These are phyloP conservation scores for Corythornis vintsioides DNA, from an alignment of 2,113 vertebrate genomes.

Conservation along the genomic window DNA sequence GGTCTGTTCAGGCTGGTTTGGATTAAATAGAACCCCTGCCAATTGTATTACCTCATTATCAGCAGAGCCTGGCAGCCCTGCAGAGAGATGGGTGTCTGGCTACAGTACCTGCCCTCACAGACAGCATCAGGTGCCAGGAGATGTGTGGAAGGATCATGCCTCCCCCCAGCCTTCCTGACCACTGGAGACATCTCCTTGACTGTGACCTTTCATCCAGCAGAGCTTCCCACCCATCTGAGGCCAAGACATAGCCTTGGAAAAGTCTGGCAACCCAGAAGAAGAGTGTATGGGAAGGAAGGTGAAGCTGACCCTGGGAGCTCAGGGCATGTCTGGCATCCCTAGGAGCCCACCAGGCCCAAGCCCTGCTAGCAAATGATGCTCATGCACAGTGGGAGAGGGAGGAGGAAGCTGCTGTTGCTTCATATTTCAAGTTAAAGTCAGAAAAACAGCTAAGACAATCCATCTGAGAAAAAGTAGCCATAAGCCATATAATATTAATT, in stretches of 20 bases:
- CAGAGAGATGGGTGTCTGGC: constrained; percentile 17
- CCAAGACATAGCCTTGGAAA: not conserved
- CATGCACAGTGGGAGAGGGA: not conserved
- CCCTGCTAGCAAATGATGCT: not conserved
- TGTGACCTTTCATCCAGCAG: rapidly evolving
- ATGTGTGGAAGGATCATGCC: not conserved
- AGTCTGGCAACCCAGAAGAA: not conserved
- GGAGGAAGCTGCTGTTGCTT: not conserved
- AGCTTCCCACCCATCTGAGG: not conserved
- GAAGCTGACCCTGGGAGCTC: not conserved
- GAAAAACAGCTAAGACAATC: not conserved
- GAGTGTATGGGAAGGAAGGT: rapidly evolving
- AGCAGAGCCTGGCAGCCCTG: constrained; percentile 27
- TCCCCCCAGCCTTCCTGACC: not conserved
- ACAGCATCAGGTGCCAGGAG: not conserved
- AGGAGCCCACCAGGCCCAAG: not conserved
- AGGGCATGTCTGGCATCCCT: rapidly evolving
- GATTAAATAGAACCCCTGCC: not conserved
- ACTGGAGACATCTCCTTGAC: not conserved
- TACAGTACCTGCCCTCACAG: not conserved
- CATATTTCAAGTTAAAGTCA: not conserved
- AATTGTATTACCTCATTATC: constrained; percentile 53
- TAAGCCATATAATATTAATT: not conserved
- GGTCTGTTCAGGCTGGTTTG: not conserved
- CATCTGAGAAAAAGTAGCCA: not conserved